These are phyloP conservation scores for Drosophila anomalipes DNA, from an alignment of 2,888 invertebrate genomes.

Conservation along the genomic window DNA sequence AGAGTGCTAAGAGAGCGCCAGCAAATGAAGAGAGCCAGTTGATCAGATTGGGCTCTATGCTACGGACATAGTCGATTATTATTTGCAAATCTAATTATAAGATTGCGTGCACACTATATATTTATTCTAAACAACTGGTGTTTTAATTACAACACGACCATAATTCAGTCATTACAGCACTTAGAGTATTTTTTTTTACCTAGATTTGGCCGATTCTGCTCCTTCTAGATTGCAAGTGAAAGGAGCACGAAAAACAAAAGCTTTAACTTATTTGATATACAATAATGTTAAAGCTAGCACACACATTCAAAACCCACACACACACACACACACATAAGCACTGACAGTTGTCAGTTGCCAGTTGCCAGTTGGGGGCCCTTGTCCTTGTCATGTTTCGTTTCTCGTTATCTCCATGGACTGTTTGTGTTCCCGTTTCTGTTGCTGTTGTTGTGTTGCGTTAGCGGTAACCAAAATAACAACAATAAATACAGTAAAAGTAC, in stretches of 20 bases:
- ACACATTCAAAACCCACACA: slow-evolving; percentile 17
- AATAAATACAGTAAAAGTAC: slow-evolving; percentile 35
- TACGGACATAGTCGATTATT: not conserved
- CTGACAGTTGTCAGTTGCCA: slow-evolving; percentile 20
- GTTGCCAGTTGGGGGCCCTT: slow-evolving; percentile 50
- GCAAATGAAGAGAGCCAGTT: not conserved
- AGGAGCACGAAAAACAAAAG: not conserved
- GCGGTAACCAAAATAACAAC: slow-evolving; percentile 50
- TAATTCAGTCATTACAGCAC: not conserved
- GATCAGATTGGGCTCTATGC: not conserved
- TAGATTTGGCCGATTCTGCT: not conserved
- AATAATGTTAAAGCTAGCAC: slow-evolving; percentile 4
- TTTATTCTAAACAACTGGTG: not conserved
- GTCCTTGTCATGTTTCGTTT: slow-evolving; percentile 72
- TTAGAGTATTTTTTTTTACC: not conserved
- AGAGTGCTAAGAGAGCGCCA: not conserved
- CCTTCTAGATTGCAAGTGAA: not conserved
- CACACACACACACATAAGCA: slow-evolving; percentile 7
- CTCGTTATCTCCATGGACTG: slow-evolving; percentile 61
- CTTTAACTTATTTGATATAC: not conserved
- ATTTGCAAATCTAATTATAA: not conserved
- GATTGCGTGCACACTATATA: not conserved
- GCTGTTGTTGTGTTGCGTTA: slow-evolving; percentile 47
- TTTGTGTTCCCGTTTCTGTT: slow-evolving; percentile 28
- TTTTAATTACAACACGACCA: not conserved